Evolutionary conservation across 2,113 vertebrate species (phyloP), one percentile per base, ranked within the genome.

Genomic region (Arizona elegans): DNA sequence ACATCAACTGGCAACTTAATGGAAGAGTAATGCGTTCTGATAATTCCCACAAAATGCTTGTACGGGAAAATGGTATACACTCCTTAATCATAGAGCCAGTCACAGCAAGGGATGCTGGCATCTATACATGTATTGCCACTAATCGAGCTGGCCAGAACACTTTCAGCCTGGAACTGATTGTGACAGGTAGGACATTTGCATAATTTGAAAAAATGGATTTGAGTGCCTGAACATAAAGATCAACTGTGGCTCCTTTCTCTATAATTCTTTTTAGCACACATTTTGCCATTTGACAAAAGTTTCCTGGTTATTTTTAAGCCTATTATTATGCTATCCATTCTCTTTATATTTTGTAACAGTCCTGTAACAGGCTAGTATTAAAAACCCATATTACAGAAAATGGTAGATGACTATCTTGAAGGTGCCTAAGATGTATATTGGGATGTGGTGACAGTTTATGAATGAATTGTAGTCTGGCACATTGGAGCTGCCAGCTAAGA

Each of bases 81-180:
- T 99, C 99, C 3, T 89, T 99, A 97, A 98, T 99, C 95, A 98
- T 99, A 24, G 99, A 99, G 93, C 99, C 99, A 0, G 99, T 99
- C 96, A 98, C 98, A 0, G 98, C 98, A 87, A 98, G 98, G 15
- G 99, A 99, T 0, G 99, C 99, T 0, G 99, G 99, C 94, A 98
- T 99, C 96, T 99, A 99, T 96, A 99, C 98, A 0, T 99, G 99
- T 87, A 97, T 98, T 38, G 99, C 99, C 96, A 99, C 98, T 97
- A 99, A 99, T 94, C 96, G 99, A 50, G 99, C 99, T 9, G 99
- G 99, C 7, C 98, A 99, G 96, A 99, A 99, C 93, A 99, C 98
- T 0, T 99, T 99, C 96, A 99, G 98, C 97, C 98, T 99, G 97
- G 99, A 99, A 96, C 99, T 99, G 38, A 98, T 98, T 53, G 99